A percentile compares a stretch with the other conserved stretches of the same genome.
Conservation (phyloP, 2,797 vertebrate species). For the Phoeniculus purpureus region DNA sequence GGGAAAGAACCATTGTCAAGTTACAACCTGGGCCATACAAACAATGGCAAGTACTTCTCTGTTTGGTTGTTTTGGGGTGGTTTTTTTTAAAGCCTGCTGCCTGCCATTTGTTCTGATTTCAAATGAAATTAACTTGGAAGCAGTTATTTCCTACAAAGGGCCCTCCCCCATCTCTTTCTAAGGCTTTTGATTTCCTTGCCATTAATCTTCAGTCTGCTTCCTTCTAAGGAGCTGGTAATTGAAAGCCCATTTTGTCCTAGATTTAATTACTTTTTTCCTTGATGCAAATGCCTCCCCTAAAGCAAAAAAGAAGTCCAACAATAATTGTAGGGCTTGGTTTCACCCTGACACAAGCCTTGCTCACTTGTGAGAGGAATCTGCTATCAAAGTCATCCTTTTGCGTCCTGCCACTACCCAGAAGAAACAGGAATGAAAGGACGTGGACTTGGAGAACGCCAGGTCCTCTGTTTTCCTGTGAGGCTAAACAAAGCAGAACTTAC, state of each 20-base stretch:
- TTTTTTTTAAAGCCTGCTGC: neutral
- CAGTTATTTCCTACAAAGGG: neutral
- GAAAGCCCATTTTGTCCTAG: constrained; percentile 46
- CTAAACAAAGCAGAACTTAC: neutral
- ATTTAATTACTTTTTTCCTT: constrained; percentile 51
- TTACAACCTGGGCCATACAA: neutral
- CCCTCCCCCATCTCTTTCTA: neutral
- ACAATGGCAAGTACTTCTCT: neutral
- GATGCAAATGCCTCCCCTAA: constrained; percentile 20
- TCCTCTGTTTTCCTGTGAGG: neutral
- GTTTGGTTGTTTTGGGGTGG: neutral
- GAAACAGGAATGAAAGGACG: neutral
- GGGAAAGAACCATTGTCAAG: neutral
- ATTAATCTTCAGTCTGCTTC: constrained; percentile 55
- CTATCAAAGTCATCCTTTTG: neutral
- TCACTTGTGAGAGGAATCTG: neutral
- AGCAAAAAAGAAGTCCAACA: neutral
- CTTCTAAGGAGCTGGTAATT: constrained; percentile 56
- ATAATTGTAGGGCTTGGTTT: neutral
- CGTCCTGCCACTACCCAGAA: neutral
- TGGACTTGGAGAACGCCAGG: neutral
- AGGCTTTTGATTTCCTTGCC: constrained; percentile 56
- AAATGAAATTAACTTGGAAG: constrained; percentile 37
- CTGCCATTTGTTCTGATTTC: constrained; percentile 45
- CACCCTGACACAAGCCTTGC: neutral